phyloP scores from a whole-genome alignment of 1,140 invertebrate genomes.

The Heliconius congener region DNA sequence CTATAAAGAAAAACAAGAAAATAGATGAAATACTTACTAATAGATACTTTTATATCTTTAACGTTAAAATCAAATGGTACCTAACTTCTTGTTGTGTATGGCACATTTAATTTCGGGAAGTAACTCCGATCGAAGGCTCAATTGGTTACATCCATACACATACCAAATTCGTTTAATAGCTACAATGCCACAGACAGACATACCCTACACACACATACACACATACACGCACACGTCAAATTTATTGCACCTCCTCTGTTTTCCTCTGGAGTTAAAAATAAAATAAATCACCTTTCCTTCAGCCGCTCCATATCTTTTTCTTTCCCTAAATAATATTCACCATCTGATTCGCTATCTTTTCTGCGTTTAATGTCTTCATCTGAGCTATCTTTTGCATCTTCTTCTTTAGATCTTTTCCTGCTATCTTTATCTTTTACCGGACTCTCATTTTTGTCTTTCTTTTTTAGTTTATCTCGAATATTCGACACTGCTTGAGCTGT shows the following conservation, averaged over 20 bases:
- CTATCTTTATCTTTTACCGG: conserved; percentile 68
- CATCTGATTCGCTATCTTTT: conserved; percentile 69
- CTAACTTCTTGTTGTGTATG: too few relatives aligned
- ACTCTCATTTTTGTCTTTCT: conserved; percentile 54
- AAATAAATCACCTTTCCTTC: conserved; percentile 83
- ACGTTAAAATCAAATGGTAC: too few relatives aligned
- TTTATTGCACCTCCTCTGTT: too few relatives aligned
- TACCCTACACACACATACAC: too few relatives aligned
- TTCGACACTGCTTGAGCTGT: conserved; percentile 56
- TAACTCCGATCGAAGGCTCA: too few relatives aligned
- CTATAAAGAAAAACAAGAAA: conserved; percentile 81
- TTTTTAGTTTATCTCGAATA: conserved; percentile 49
- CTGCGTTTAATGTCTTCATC: not conserved
- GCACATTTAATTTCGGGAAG: too few relatives aligned
- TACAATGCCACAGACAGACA: too few relatives aligned
- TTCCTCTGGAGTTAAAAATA: not conserved
- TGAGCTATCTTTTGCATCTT: not conserved
- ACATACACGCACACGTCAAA: too few relatives aligned
- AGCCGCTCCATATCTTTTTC: conserved; percentile 84
- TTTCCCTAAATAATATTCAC: conserved; percentile 87
- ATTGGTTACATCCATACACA: too few relatives aligned
- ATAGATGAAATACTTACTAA: conserved; percentile 24
- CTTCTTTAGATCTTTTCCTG: conserved; percentile 44
- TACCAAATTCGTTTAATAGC: too few relatives aligned
- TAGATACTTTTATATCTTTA: not conserved